A percentile compares a stretch with the other conserved stretches of the same genome.
These are phyloP conservation scores for Drosophila suzukii DNA, from an alignment of 1,140 invertebrate species.

Conservation along the genomic window DNA sequence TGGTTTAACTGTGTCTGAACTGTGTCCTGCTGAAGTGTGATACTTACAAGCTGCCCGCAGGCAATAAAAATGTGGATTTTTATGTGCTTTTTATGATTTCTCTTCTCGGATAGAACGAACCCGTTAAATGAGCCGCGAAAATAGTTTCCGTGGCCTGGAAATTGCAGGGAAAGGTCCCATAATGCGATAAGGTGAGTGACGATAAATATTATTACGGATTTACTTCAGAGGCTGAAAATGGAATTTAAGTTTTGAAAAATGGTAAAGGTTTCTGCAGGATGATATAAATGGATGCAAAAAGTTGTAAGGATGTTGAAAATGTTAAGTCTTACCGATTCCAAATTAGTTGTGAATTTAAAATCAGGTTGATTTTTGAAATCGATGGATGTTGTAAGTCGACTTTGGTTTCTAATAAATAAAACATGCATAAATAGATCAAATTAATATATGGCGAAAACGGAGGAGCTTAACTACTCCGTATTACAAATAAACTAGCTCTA, in stretches of 20 bases:
- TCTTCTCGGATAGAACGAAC: slow-evolving; percentile 33
- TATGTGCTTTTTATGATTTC: slow-evolving; percentile 51
- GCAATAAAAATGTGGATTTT: slow-evolving; percentile 64
- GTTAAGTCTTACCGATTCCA: background rate
- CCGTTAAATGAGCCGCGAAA: slow-evolving; percentile 82
- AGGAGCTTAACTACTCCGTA: no score
- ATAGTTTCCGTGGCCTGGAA: slow-evolving; percentile 78
- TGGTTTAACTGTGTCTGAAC: slow-evolving; percentile 63
- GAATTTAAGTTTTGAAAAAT: slow-evolving; percentile 7
- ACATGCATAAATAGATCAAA: no score
- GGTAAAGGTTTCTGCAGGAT: background rate
- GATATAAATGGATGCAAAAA: no score
- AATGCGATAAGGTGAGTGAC: slow-evolving; percentile 43
- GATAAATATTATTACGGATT: slow-evolving; percentile 40
- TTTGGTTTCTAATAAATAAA: no score
- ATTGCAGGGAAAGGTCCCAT: slow-evolving; percentile 46
- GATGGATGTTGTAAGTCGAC: no score
- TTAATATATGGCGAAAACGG: no score
- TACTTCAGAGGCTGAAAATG: slow-evolving; percentile 1
- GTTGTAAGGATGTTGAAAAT: background rate
- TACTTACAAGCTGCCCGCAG: slow-evolving; percentile 47
- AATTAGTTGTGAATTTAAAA: no score
- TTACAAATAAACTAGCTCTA: no score
- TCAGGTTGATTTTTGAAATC: no score
- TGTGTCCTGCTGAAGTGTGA: slow-evolving; percentile 31